Evolutionary conservation across 2,888 invertebrate genomes (phyloP).

Genomic region (Drosophila greeni): DNA sequence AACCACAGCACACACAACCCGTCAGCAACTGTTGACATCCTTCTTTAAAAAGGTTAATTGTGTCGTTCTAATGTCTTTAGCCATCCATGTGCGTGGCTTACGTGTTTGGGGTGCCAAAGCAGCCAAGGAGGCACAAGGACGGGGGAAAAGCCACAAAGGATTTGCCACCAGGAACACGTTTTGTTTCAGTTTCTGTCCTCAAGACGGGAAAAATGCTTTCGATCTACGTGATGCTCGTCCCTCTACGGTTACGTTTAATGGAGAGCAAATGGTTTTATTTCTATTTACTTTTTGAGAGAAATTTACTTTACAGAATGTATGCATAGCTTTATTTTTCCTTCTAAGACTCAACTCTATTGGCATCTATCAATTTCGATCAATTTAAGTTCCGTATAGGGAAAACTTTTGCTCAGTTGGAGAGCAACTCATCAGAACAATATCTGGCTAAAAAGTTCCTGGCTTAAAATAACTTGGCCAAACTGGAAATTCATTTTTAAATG

Average conservation of each 20-base stretch:
- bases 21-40: conserved; percentile 29
- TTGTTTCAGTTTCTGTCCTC: conserved; percentile 38
- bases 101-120: conserved; percentile 36
- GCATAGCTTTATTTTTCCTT: background rate
- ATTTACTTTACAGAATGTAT: background rate
- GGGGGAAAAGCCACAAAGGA: conserved; percentile 15
- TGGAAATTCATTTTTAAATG: conserved; percentile 16
- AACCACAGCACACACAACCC: conserved; percentile 5
- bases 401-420: conserved; percentile 1
- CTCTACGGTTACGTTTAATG: conserved; percentile 21
- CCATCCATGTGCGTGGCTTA: conserved; percentile 44
- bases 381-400: background rate
- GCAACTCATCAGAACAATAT: conserved; percentile 9
- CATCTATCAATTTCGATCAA: conserved; percentile 11
- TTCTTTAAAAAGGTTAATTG: conserved; percentile 48
- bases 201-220: conserved; percentile 33
- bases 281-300: conserved; percentile 16
- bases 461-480: conserved; percentile 13
- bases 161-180: conserved; percentile 39
- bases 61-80: conserved; percentile 46
- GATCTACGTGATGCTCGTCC: conserved; percentile 40
- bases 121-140: background rate
- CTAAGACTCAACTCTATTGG: conserved; percentile 6
- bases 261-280: conserved; percentile 42
- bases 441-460: conserved; percentile 11